phyloP scores from a whole-genome alignment of 2,888 invertebrate species.

The Anticlea derivata region DNA sequence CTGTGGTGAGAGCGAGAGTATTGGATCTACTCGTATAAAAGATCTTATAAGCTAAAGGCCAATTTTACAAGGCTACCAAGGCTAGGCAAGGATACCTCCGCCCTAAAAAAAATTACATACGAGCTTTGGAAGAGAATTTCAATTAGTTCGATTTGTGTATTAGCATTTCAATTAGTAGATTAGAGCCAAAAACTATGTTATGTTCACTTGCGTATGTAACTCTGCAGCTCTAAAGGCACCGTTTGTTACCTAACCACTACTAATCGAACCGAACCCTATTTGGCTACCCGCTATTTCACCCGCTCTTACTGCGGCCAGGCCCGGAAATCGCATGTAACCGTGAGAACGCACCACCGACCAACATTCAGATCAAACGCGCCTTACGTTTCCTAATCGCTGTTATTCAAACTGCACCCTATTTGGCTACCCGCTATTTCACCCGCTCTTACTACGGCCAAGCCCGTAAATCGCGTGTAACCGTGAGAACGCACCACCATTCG shows the following conservation, averaged over 20 bases:
- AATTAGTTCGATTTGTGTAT: too few species aligned
- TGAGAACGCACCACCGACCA: slow-evolving; percentile 45
- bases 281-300: slow-evolving; percentile 1
- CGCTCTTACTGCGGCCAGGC: slow-evolving; percentile 21
- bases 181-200: too few species aligned
- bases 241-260: slow-evolving; percentile 7
- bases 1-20: slow-evolving; percentile 33
- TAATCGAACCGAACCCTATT: neutral
- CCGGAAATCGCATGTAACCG: slow-evolving; percentile 44
- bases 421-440: slow-evolving; percentile 1
- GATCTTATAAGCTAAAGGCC: too few species aligned
- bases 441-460: slow-evolving; percentile 21
- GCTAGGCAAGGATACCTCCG: too few species aligned
- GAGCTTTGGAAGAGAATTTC: too few species aligned
- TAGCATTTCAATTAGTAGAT: too few species aligned
- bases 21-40: too few species aligned
- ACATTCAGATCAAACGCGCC: slow-evolving; percentile 52
- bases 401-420: neutral
- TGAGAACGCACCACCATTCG: slow-evolving; percentile 48
- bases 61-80: too few species aligned
- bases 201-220: too few species aligned
- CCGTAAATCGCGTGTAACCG: slow-evolving; percentile 44
- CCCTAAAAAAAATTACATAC: too few species aligned
- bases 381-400: slow-evolving; percentile 6
- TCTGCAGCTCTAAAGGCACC: too few species aligned